These are phyloP conservation scores for Etheostoma perlongum DNA, from an alignment of 2,797 vertebrate genomes.

Conservation along the genomic window DNA sequence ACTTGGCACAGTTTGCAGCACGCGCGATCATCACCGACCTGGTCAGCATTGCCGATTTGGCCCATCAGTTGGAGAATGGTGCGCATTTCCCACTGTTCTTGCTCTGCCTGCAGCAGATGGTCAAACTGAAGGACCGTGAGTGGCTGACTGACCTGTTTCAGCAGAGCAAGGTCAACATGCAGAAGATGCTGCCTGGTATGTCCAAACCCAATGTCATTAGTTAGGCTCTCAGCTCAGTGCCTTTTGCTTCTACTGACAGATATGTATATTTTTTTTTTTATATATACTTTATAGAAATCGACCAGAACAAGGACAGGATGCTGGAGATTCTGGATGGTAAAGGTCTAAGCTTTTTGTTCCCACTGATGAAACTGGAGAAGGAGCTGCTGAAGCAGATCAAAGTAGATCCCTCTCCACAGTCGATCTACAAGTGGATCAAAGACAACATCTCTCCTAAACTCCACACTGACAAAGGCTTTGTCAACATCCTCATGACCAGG, in stretches of 20 bases:
- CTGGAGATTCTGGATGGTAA: constrained; percentile 98
- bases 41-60: constrained; percentile 94
- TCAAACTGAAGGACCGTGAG: constrained; percentile 95
- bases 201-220: background rate
- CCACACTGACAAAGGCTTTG: constrained; percentile 98
- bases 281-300: constrained; percentile 87
- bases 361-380: constrained; percentile 98
- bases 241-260: background rate
- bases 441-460: constrained; percentile 99
- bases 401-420: constrained; percentile 96
- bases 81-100: constrained; percentile 98
- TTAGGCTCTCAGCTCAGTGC: background rate
- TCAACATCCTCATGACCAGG: constrained; percentile 99
- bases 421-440: constrained; percentile 99
- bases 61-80: constrained; percentile 96
- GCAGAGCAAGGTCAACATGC: constrained; percentile 98
- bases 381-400: constrained; percentile 98
- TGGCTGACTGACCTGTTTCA: constrained; percentile 97
- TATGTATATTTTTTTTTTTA: background rate
- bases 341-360: constrained; percentile 97
- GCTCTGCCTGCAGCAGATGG: constrained; percentile 97
- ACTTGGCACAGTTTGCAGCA: constrained; percentile 97
- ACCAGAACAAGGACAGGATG: constrained; percentile 99
- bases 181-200: constrained; percentile 98
- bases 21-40: constrained; percentile 93